phyloP scores from a whole-genome alignment of 2,888 invertebrate genomes.

The Synergus umbraculus region DNA sequence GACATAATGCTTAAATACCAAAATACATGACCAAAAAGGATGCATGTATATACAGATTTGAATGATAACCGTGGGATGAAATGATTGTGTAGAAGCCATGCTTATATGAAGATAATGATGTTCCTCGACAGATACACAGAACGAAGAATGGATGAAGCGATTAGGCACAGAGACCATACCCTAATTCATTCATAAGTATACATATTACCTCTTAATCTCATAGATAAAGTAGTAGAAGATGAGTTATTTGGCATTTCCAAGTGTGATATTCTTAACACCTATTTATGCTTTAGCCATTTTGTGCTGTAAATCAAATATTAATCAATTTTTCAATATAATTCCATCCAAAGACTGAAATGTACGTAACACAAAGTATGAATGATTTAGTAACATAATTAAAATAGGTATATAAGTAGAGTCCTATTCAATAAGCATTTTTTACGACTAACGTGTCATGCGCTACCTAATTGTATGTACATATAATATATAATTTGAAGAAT shows the following conservation, averaged over 20 bases:
- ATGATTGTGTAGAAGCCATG: conserved; percentile 24
- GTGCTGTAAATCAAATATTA: no score
- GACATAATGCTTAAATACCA: conserved; percentile 12
- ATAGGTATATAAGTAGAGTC: no score
- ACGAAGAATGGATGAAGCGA: conserved; percentile 35
- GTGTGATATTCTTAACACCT: neutral
- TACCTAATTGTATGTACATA: no score
- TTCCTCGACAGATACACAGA: neutral
- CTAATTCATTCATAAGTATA: conserved; percentile 36
- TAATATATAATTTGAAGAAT: no score
- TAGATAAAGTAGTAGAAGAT: neutral
- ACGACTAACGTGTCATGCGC: no score
- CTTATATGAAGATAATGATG: conserved; percentile 33
- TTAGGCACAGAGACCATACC: conserved; percentile 22
- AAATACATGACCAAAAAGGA: conserved; percentile 28
- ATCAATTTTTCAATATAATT: no score
- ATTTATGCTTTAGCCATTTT: no score
- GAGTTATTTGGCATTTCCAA: neutral
- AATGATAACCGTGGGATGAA: conserved; percentile 34
- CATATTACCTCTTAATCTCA: neutral
- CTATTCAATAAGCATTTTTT: no score
- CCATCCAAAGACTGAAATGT: no score
- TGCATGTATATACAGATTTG: neutral
- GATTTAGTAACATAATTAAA: no score
- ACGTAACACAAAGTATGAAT: no score